phyloP scores from a whole-genome alignment of 2,797 vertebrate species.

The Brotula barbata region DNA sequence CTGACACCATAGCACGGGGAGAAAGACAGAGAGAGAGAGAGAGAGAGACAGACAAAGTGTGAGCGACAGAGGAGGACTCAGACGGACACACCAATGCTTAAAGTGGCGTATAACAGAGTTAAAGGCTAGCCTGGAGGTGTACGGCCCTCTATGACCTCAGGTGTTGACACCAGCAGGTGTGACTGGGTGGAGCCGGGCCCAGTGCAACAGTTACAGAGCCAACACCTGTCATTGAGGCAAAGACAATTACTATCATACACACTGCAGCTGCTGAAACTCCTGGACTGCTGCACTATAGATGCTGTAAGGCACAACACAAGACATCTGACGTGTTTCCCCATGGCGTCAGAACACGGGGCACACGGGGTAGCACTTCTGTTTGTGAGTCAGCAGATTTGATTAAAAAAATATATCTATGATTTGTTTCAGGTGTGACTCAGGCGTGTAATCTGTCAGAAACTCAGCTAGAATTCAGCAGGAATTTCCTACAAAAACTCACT shows the following conservation, averaged over 20 bases:
- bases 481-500: constrained; percentile 1
- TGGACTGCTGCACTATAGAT: not conserved
- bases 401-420: no score
- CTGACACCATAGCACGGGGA: no score
- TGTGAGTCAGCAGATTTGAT: no score
- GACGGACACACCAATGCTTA: constrained; percentile 67
- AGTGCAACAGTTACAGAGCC: constrained; percentile 43
- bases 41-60: constrained; percentile 35
- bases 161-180: constrained; percentile 71
- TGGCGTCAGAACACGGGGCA: no score
- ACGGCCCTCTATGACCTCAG: constrained; percentile 58
- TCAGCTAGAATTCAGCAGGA: no score
- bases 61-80: constrained; percentile 39
- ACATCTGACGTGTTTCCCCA: no score
- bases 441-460: no score
- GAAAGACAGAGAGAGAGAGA: constrained; percentile 24
- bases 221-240: constrained; percentile 63
- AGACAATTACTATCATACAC: constrained; percentile 45
- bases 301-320: not conserved
- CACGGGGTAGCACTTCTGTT: no score
- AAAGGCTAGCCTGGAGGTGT: constrained; percentile 53
- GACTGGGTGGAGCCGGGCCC: constrained; percentile 51
- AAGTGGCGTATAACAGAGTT: constrained; percentile 21
- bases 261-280: constrained; percentile 32
- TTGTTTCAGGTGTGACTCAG: no score